Evolutionary conservation across 2,797 vertebrate genomes (phyloP).

Genomic region (Cryptoblepharus egeriae): DNA sequence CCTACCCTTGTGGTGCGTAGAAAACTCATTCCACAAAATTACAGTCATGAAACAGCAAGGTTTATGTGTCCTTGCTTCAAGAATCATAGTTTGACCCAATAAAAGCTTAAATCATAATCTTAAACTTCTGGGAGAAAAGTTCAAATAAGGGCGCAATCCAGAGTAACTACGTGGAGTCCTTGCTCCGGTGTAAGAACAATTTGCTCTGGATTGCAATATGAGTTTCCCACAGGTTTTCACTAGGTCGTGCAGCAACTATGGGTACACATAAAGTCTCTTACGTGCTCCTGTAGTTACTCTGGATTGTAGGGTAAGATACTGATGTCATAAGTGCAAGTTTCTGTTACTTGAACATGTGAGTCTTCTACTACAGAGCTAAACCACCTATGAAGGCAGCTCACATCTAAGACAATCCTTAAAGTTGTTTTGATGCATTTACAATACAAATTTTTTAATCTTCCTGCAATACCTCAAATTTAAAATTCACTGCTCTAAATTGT

Average conservation of each 20-base stretch:
- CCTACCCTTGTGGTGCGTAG: not conserved
- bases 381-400: not conserved
- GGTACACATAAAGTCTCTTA: too few relatives aligned
- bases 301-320: too few relatives aligned
- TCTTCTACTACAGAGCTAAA: not conserved
- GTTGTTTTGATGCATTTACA: not conserved
- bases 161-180: too few relatives aligned
- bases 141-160: too few relatives aligned
- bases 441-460: not conserved
- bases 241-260: too few relatives aligned
- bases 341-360: not conserved
- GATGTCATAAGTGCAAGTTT: not conserved
- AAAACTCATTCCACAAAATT: not conserved
- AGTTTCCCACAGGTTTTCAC: too few relatives aligned
- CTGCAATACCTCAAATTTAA: not conserved
- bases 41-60: conserved; percentile 11
- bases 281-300: too few relatives aligned
- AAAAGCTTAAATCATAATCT: conserved; percentile 21
- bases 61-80: not conserved
- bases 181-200: too few relatives aligned
- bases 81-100: not conserved
- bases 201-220: too few relatives aligned
- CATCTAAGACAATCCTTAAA: not conserved
- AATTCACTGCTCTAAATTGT: not conserved
- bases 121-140: conserved; percentile 1